Conservation (phyloP, 2,797 vertebrate genomes). For the Enteromius paludinosus region DNA sequence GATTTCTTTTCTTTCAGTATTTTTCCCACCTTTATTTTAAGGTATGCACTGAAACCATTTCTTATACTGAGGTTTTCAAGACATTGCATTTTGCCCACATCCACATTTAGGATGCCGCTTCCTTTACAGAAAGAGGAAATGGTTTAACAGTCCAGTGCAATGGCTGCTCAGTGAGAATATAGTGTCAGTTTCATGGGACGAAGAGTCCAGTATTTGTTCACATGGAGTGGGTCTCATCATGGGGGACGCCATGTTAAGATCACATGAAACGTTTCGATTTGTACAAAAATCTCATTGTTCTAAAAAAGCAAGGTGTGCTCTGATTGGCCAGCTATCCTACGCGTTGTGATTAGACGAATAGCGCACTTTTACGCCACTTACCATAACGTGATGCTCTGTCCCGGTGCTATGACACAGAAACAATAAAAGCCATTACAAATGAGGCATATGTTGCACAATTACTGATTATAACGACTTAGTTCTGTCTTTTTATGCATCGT, state of each 20-base stretch:
- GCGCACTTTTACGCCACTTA: too few relatives aligned
- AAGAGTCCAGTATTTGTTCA: background rate
- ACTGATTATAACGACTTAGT: too few relatives aligned
- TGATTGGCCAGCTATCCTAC: too few relatives aligned
- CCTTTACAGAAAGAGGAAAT: slow-evolving; percentile 30
- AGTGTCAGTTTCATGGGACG: background rate
- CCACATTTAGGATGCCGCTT: slow-evolving; percentile 25
- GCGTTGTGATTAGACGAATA: too few relatives aligned
- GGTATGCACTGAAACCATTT: background rate
- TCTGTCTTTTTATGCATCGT: too few relatives aligned
- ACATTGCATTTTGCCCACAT: slow-evolving; percentile 18
- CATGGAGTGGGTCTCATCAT: background rate
- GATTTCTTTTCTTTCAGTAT: background rate
- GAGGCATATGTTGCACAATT: too few relatives aligned
- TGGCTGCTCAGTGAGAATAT: background rate
- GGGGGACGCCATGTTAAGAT: background rate
- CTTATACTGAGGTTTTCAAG: background rate
- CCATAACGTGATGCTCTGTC: too few relatives aligned
- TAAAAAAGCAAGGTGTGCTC: too few relatives aligned
- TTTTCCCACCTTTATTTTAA: background rate
- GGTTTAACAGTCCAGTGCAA: slow-evolving; percentile 13
- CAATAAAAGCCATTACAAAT: too few relatives aligned
- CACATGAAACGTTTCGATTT: background rate
- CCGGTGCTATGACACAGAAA: too few relatives aligned
- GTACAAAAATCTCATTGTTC: too few relatives aligned